These are phyloP conservation scores for Tenthredo livida DNA, from an alignment of 2,888 invertebrate genomes.

Conservation along the genomic window DNA sequence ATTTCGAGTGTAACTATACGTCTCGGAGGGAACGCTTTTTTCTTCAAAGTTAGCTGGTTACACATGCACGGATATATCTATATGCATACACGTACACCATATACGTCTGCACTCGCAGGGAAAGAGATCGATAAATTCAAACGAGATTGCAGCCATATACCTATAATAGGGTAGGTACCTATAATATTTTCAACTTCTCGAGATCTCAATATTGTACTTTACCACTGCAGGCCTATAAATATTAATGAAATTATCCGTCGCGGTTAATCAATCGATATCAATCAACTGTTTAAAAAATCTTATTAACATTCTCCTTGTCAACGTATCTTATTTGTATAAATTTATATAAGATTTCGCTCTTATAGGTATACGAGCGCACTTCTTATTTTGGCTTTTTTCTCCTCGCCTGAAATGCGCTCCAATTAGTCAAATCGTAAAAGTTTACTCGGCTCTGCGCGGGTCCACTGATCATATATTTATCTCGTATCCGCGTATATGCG, in stretches of 20 bases:
- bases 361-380: background rate
- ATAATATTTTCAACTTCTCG: background rate
- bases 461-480: background rate
- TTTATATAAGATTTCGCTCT: background rate
- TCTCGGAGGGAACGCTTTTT: background rate
- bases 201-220: background rate
- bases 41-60: conserved; percentile 2
- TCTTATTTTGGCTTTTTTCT: background rate
- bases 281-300: background rate
- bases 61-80: background rate
- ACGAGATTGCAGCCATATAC: background rate
- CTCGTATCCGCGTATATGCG: background rate
- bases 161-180: background rate
- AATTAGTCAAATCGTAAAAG: background rate
- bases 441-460: background rate
- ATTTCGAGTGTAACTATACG: background rate
- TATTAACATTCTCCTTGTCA: background rate
- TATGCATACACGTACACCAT: background rate
- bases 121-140: conserved; percentile 20
- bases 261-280: background rate
- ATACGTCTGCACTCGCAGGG: background rate
- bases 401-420: background rate
- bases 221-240: background rate
- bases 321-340: background rate
- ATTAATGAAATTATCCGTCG: background rate